A percentile compares a stretch with the other conserved stretches of the same genome.
Conservation (phyloP, 2,797 vertebrate genomes). For the Eupleurogrammus muticus region DNA sequence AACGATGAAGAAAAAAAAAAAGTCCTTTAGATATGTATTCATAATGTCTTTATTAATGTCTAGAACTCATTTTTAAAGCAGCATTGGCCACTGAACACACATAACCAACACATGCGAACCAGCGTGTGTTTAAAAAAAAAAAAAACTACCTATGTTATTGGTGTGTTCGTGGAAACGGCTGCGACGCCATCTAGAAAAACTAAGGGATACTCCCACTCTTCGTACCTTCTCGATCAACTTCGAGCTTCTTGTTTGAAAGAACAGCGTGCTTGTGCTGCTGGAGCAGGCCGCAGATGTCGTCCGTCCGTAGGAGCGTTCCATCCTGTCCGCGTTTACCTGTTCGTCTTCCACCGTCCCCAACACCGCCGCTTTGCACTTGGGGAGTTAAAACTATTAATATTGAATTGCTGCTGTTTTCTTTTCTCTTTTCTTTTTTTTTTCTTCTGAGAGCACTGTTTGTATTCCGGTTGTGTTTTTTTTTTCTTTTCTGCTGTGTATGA, state of each 20-base stretch:
- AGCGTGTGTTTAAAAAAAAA: conserved; percentile 4
- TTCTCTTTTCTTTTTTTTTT: too few relatives aligned
- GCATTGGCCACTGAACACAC: conserved; percentile 40
- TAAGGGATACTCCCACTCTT: conserved; percentile 55
- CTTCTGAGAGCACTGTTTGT: conserved; percentile 71
- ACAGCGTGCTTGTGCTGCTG: conserved; percentile 79
- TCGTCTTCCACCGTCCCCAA: conserved; percentile 65
- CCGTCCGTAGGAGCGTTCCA: conserved; percentile 21
- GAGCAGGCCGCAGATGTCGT: conserved; percentile 74
- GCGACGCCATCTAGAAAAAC: conserved; percentile 27
- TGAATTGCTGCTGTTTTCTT: conserved; percentile 72
- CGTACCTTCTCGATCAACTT: conserved; percentile 76
- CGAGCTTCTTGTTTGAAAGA: conserved; percentile 78
- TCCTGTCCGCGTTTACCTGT: conserved; percentile 28
- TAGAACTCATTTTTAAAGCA: conserved; percentile 41
- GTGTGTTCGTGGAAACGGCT: conserved; percentile 33
- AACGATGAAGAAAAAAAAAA: conserved; percentile 54
- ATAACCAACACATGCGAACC: conserved; percentile 3
- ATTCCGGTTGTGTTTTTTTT: conserved; percentile 44
- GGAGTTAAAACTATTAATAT: conserved; percentile 36
- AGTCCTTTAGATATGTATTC: conserved; percentile 55
- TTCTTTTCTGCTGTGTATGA: conserved; percentile 48
- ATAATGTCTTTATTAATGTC: conserved; percentile 57
- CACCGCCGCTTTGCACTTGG: neutral
- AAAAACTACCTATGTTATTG: neutral